Evolutionary conservation across 2,888 invertebrate genomes (phyloP).

Genomic region (Phytoseiulus persimilis): DNA sequence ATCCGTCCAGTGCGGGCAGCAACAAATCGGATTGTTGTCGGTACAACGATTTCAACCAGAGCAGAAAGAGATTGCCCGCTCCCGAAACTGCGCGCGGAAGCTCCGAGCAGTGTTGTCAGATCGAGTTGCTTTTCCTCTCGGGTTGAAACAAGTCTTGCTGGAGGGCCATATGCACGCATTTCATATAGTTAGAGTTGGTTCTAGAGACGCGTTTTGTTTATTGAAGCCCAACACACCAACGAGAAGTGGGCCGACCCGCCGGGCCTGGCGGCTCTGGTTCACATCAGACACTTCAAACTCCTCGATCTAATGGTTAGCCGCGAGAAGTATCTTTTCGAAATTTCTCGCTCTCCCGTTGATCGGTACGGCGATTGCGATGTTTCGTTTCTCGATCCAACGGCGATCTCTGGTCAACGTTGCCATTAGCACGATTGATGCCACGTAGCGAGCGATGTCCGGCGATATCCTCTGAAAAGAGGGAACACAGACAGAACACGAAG

Average conservation of each 20-base stretch:
- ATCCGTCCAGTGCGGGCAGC: too few species aligned
- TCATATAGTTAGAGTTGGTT: not conserved
- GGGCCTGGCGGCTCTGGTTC: not conserved
- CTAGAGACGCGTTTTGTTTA: not conserved
- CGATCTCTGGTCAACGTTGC: not conserved
- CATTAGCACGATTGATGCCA: not conserved
- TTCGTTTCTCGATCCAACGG: not conserved
- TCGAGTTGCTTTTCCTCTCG: not conserved
- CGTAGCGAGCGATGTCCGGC: not conserved
- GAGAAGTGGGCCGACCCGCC: not conserved
- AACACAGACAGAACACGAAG: not conserved
- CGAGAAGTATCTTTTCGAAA: not conserved
- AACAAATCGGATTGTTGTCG: too few species aligned
- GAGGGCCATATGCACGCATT: not conserved
- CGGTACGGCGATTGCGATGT: not conserved
- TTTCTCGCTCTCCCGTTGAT: not conserved
- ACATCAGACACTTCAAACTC: not conserved
- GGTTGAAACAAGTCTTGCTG: not conserved
- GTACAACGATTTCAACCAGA: not conserved
- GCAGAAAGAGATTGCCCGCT: not conserved
- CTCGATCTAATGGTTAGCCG: conserved; percentile 5
- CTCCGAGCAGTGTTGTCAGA: not conserved
- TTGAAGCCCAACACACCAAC: not conserved
- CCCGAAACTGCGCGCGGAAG: not conserved
- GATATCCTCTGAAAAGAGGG: not conserved